Percentiles rank a stretch among this genome's conserved stretches.
Conservation (phyloP, 2,888 invertebrate genomes). For the Poecilobothrus nobilitatus region DNA sequence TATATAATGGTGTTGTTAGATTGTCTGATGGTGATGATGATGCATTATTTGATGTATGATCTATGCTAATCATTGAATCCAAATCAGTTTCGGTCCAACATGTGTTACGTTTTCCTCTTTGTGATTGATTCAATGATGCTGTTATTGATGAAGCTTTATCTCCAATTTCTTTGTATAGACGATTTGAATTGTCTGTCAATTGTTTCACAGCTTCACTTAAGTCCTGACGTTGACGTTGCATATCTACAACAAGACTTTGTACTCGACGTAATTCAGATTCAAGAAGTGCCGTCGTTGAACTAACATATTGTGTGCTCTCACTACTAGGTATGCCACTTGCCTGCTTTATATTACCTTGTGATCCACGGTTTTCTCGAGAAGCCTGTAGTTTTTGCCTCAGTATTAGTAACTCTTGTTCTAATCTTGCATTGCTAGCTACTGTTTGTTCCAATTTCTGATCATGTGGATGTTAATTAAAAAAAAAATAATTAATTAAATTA, state of each 20-base stretch:
- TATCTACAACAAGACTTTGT: conserved; percentile 73
- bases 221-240: conserved; percentile 77
- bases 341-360: conserved; percentile 17
- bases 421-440: conserved; percentile 77
- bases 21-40: conserved; percentile 30
- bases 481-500: conserved; percentile 14
- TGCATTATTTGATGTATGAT: conserved; percentile 53
- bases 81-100: conserved; percentile 83
- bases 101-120: conserved; percentile 54
- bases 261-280: conserved; percentile 76
- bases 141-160: conserved; percentile 36
- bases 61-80: conserved; percentile 68
- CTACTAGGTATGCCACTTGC: conserved; percentile 30
- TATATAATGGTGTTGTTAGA: conserved; percentile 55
- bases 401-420: conserved; percentile 79
- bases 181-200: conserved; percentile 71
- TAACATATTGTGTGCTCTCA: conserved; percentile 45
- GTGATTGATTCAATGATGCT: conserved; percentile 27
- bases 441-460: conserved; percentile 79
- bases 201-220: conserved; percentile 78
- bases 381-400: conserved; percentile 74
- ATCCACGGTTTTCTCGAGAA: conserved; percentile 50
- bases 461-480: conserved; percentile 10
- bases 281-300: conserved; percentile 56
- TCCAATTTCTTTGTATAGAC: conserved; percentile 54